These are phyloP conservation scores for Micropterix aruncella DNA, from an alignment of 2,888 invertebrate species.

Conservation along the genomic window DNA sequence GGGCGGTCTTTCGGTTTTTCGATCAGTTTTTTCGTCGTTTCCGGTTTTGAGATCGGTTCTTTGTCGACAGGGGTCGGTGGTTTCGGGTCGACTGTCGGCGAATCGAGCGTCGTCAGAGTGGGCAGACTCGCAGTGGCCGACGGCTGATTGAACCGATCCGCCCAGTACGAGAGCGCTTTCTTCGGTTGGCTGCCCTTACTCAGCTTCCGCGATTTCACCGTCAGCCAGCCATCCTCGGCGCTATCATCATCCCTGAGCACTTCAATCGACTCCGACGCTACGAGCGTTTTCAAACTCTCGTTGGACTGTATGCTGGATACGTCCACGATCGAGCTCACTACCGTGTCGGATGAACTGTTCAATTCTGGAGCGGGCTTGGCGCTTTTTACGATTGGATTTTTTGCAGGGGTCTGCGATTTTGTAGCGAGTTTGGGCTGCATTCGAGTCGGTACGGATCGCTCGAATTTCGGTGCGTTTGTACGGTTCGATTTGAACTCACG, in stretches of 20 bases:
- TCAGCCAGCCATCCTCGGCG: conserved; percentile 71
- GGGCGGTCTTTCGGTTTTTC: conserved; percentile 10
- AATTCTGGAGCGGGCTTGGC: conserved; percentile 14
- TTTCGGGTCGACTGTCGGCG: conserved; percentile 16
- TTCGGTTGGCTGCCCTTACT: conserved; percentile 37
- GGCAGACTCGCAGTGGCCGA: conserved; percentile 74
- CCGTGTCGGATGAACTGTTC: conserved; percentile 42
- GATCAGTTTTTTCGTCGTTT: conserved; percentile 9
- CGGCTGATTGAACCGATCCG: conserved; percentile 67
- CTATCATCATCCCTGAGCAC: conserved; percentile 30
- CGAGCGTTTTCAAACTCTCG: conserved; percentile 33
- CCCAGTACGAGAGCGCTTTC: conserved; percentile 54
- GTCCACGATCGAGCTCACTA: conserved; percentile 26
- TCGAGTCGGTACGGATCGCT: neutral
- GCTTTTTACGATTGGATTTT: conserved; percentile 20
- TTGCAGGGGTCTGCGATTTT: neutral
- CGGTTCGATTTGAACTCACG: conserved; percentile 18
- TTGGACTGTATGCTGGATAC: conserved; percentile 34
- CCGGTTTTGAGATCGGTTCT: conserved; percentile 8
- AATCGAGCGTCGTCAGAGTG: conserved; percentile 45
- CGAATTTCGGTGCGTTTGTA: neutral
- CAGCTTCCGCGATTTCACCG: conserved; percentile 62
- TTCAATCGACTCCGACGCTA: conserved; percentile 29
- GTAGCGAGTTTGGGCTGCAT: neutral
- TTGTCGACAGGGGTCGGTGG: conserved; percentile 1